Percentiles rank a stretch among this genome's conserved stretches.
phyloP scores from a whole-genome alignment of 1,140 invertebrate species.

The Mesaphorura yosii region DNA sequence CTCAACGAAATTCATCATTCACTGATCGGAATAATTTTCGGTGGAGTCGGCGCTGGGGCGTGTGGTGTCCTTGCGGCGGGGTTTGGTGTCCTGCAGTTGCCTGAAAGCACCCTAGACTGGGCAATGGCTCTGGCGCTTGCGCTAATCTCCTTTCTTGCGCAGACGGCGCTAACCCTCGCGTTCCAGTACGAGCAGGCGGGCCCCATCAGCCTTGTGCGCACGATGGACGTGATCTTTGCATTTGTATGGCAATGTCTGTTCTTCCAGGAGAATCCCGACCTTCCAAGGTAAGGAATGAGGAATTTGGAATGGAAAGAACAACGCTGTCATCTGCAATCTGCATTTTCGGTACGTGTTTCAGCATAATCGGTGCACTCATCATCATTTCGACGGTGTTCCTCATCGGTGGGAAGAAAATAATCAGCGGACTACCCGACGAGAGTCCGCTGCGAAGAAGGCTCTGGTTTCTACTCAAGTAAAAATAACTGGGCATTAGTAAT shows the following conservation, averaged over 20 bases:
- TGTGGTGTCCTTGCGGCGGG: not conserved
- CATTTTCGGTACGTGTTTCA: not conserved
- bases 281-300: constrained; percentile 5
- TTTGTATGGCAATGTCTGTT: constrained; percentile 19
- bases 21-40: constrained; percentile 16
- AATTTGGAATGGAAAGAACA: not conserved
- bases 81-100: constrained; percentile 6
- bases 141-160: constrained; percentile 16
- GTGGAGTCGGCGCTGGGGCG: constrained; percentile 1
- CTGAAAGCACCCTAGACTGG: constrained; percentile 1
- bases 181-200: constrained; percentile 23
- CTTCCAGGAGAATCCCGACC: constrained; percentile 5
- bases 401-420: not conserved
- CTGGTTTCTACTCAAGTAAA: not conserved
- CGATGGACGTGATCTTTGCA: constrained; percentile 19
- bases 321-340: too few species aligned
- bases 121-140: constrained; percentile 12
- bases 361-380: not conserved
- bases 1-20: constrained; percentile 13
- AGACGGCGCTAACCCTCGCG: constrained; percentile 12
- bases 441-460: not conserved
- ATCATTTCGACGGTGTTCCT: not conserved
- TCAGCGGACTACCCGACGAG: not conserved
- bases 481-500: too few species aligned
- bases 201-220: constrained; percentile 13